A percentile compares a stretch with the other conserved stretches of the same genome.
phyloP scores from a whole-genome alignment of 2,797 vertebrate genomes.

The Spinibarbus caldwelli region DNA sequence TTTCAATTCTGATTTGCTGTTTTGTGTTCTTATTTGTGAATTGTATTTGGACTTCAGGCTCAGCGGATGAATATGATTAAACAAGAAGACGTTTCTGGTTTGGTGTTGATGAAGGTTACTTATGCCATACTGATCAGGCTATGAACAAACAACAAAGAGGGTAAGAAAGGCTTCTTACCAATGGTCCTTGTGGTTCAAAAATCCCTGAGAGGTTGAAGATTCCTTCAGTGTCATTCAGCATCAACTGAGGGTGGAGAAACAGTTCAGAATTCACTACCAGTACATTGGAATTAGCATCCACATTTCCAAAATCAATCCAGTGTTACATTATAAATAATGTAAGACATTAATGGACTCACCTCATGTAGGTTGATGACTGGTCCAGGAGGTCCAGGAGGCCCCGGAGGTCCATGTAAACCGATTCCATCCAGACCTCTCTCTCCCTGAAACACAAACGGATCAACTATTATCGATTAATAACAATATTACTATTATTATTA shows the following conservation, averaged over 20 bases:
- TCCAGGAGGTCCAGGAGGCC: constrained; percentile 90
- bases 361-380: constrained; percentile 76
- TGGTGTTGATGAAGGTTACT: background rate
- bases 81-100: background rate
- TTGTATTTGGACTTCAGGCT: background rate
- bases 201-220: constrained; percentile 83
- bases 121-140: accelerated
- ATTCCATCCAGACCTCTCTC: constrained; percentile 82
- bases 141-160: no score
- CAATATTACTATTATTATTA: no score
- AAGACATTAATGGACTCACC: constrained; percentile 64
- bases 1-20: background rate
- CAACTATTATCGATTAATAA: no score
- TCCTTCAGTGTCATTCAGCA: constrained; percentile 85
- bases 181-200: constrained; percentile 76
- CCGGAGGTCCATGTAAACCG: constrained; percentile 80
- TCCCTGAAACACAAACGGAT: constrained; percentile 82
- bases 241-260: constrained; percentile 72
- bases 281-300: background rate
- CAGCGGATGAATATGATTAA: background rate
- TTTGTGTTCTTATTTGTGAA: background rate
- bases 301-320: background rate
- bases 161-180: constrained; percentile 77
- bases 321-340: background rate
- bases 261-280: background rate